Evolutionary conservation across 1,140 invertebrate species (phyloP).

Genomic region (Penaeus chinensis): DNA sequence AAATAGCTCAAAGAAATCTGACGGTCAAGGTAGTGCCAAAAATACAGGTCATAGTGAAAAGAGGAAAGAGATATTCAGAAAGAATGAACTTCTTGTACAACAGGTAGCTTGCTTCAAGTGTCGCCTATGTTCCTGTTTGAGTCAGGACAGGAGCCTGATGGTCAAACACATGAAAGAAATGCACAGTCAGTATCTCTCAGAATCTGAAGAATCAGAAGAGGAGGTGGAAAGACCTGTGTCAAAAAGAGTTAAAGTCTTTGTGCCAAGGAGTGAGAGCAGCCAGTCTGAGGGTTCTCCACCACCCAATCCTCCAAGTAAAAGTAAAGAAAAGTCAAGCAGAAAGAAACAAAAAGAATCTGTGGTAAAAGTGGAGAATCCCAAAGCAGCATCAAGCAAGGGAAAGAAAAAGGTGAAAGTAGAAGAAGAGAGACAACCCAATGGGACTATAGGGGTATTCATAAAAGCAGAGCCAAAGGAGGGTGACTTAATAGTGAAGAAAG

Average conservation of each 20-base stretch:
- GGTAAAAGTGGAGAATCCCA: constrained; percentile 3
- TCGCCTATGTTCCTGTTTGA: constrained; percentile 56
- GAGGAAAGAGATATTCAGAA: constrained; percentile 49
- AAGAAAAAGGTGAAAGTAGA: constrained; percentile 16
- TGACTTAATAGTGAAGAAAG: constrained; percentile 21
- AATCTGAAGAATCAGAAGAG: constrained; percentile 49
- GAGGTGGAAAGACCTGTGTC: constrained; percentile 25
- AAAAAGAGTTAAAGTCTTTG: constrained; percentile 37
- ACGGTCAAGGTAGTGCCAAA: constrained; percentile 13
- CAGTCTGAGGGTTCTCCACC: constrained; percentile 24
- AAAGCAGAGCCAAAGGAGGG: constrained; percentile 47
- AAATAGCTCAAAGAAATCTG: constrained; percentile 16
- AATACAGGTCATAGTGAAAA: constrained; percentile 35
- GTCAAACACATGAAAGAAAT: constrained; percentile 51
- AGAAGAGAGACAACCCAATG: constrained; percentile 19
- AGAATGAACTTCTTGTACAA: constrained; percentile 55
- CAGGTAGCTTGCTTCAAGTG: constrained; percentile 62
- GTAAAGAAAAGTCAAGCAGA: constrained; percentile 14
- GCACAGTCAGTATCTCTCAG: constrained; percentile 48
- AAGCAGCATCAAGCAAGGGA: background rate
- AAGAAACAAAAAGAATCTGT: constrained; percentile 26
- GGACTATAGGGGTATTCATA: constrained; percentile 32
- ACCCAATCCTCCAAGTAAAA: constrained; percentile 12
- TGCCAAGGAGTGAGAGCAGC: constrained; percentile 17
- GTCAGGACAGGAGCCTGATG: constrained; percentile 49